Base-by-base conservation (phyloP, 2,888 invertebrate species). In the Heliconius sara region DNA sequence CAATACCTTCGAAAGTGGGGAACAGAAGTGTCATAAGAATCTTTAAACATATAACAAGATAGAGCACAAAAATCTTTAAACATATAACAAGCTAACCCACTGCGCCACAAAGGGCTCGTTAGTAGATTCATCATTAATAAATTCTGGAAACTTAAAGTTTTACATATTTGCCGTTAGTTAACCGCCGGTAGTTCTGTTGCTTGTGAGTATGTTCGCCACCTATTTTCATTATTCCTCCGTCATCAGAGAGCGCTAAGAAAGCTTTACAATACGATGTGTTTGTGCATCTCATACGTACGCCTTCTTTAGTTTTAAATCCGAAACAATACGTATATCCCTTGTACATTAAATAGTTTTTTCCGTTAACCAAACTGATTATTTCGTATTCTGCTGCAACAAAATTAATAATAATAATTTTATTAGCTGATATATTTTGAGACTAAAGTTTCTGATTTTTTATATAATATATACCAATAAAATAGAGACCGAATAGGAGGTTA, bases 271-370 rank as follows among this genome's bases (percentile, higher is more conserved):
- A 39, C 10, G 85, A 84, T 0, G 89, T 88, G 47, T 85, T 86
- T 5, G 87, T 87, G 79, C 90, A 90, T 2, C 88, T 84, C 84
- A 79, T 88, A 12, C 83, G 83, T 34, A 60, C 39, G 13, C 71
- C 83, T 10, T 16, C 76, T 30, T 74, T 80, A 66, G 73, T 80
- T 47, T 34, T 83, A 80, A 70, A 85, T 27, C 83, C 81, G 30
- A 81, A 82, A 25, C 83, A 81, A 71, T 86, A 89, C 0, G 87
- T 88, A 76, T 85, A 88, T 0, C 83, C 84, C 0, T 82, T 82
- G 80, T 85, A 85, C 79, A 86, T 84, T 74, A 83, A 84, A 57
- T 83, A 88, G 12, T 65, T 73, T 34, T 83, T 87, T 9, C 86
- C 87, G 27, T 81, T 85, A 0, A 76, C 52, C 30, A 88, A 71